Evolutionary conservation across 2,888 invertebrate species (phyloP).

Genomic region (Philereme transversata): DNA sequence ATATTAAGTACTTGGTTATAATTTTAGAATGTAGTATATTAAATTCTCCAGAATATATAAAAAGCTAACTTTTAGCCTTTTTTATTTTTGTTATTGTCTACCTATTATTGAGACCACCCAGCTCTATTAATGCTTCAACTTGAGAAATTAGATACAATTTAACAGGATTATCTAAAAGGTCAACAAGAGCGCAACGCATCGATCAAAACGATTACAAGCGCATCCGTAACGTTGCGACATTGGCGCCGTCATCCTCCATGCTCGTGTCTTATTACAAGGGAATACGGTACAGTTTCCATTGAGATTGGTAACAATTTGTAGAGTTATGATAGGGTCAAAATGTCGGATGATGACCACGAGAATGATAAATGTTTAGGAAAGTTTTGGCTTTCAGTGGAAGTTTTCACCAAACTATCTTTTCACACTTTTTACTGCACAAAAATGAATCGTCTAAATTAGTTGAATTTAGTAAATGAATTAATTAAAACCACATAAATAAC

Average conservation of each 20-base stretch:
- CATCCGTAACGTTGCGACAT: constrained; percentile 36
- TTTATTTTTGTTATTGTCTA: too few relatives aligned
- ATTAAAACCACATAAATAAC: not conserved
- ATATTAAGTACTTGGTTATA: too few relatives aligned
- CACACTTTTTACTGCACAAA: too few relatives aligned
- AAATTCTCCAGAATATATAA: too few relatives aligned
- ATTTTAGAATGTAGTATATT: too few relatives aligned
- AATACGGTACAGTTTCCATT: constrained; percentile 18
- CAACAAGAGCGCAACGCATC: constrained; percentile 41
- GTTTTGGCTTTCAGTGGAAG: constrained; percentile 14
- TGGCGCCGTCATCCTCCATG: constrained; percentile 10
- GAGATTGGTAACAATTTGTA: constrained; percentile 10
- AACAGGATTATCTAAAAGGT: constrained; percentile 37
- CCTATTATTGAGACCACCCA: not conserved
- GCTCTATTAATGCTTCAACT: not conserved
- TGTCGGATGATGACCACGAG: constrained; percentile 34
- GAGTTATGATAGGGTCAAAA: constrained; percentile 31
- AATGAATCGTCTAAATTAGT: too few relatives aligned
- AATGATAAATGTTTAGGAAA: constrained; percentile 26
- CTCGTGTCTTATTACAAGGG: constrained; percentile 13
- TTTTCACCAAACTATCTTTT: too few relatives aligned
- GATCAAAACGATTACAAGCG: constrained; percentile 32
- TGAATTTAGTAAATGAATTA: not conserved
- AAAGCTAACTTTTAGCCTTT: too few relatives aligned
- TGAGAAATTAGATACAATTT: constrained; percentile 19